Percentiles rank a stretch among this genome's conserved stretches.
phyloP scores from a whole-genome alignment of 2,888 invertebrate genomes.

The Rosalia funebris region DNA sequence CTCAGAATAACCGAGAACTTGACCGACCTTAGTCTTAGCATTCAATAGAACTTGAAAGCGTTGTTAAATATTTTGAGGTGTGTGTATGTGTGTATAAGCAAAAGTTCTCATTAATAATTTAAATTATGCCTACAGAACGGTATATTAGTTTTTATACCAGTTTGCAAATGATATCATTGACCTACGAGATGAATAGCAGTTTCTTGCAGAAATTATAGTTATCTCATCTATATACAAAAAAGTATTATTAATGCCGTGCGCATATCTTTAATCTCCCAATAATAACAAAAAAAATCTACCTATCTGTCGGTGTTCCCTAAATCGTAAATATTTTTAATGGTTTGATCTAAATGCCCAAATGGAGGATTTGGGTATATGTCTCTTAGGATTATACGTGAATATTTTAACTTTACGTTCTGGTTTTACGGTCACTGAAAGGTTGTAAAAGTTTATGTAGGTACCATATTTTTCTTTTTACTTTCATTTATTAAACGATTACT shows the following conservation, averaged over 20 bases:
- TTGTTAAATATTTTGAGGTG: conserved; percentile 19
- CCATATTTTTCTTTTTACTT: not conserved
- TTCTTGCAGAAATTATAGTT: not conserved
- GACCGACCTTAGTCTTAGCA: conserved; percentile 21
- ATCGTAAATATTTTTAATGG: too few species aligned
- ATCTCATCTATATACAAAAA: too few species aligned
- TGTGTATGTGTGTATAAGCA: conserved; percentile 11
- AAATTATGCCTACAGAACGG: conserved; percentile 20
- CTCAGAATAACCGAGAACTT: not conserved
- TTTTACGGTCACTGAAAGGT: not conserved
- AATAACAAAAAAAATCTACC: too few species aligned
- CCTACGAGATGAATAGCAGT: conserved; percentile 13
- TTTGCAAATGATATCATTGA: conserved; percentile 28
- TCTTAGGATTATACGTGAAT: too few species aligned
- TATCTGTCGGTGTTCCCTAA: too few species aligned
- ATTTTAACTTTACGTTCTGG: not conserved
- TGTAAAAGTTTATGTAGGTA: not conserved
- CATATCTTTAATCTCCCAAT: too few species aligned
- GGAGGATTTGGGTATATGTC: too few species aligned
- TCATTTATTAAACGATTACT: not conserved
- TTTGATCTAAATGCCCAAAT: too few species aligned
- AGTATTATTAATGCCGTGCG: too few species aligned
- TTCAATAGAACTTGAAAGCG: conserved; percentile 9
- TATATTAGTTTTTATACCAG: conserved; percentile 24
- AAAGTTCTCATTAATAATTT: conserved; percentile 25